Conservation (phyloP, 2,113 vertebrate species). For the Scartelaos histophorus region DNA sequence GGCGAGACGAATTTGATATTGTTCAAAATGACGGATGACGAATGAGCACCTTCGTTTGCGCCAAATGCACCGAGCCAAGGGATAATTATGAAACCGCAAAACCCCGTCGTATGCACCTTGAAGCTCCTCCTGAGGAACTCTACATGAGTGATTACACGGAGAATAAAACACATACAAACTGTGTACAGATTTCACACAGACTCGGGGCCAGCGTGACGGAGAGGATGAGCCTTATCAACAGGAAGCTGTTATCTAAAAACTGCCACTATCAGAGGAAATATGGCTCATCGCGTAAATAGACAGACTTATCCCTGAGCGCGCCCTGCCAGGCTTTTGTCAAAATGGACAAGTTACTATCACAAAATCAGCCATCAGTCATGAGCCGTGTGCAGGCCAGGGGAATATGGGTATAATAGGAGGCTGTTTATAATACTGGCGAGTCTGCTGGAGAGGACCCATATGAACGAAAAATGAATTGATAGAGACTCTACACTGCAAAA, state of each 20-base stretch:
- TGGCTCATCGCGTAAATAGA: constrained; percentile 5
- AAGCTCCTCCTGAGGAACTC: constrained; percentile 13
- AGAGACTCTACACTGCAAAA: neutral
- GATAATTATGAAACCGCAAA: neutral
- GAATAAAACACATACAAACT: neutral
- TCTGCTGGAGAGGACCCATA: neutral
- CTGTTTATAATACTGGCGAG: neutral
- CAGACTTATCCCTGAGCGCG: constrained; percentile 4
- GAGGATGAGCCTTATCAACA: constrained; percentile 31
- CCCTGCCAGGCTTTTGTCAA: neutral
- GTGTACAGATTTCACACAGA: constrained; percentile 30
- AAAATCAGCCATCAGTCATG: constrained; percentile 2
- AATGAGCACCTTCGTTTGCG: too few relatives aligned
- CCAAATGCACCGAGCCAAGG: too few relatives aligned
- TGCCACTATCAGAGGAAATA: constrained; percentile 31
- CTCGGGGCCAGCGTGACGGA: constrained; percentile 30
- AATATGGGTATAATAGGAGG: constrained; percentile 1
- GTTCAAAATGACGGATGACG: too few relatives aligned
- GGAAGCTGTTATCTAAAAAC: constrained; percentile 34
- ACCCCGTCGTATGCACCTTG: constrained; percentile 29
- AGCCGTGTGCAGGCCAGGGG: neutral
- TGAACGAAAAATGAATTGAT: neutral
- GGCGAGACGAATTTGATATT: too few relatives aligned
- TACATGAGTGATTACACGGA: constrained; percentile 15
- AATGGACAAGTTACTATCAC: constrained; percentile 10